phyloP scores from a whole-genome alignment of 2,888 invertebrate genomes.

The Papilio demoleus region DNA sequence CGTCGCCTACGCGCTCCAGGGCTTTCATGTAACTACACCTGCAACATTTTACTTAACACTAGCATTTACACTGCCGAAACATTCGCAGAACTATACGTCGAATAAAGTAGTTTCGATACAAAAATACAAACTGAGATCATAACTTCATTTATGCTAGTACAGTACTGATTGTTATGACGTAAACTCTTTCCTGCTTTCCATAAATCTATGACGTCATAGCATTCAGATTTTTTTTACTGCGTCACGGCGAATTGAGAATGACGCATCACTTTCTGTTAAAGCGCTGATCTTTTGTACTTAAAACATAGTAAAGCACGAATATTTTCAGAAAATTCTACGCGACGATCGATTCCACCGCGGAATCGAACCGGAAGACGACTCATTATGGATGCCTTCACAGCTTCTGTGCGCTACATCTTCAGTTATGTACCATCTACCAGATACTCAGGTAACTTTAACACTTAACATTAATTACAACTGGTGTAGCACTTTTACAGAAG shows the following conservation, averaged over 20 bases:
- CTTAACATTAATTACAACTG: background rate
- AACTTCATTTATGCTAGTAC: background rate
- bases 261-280: background rate
- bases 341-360: constrained; percentile 96
- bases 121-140: no score
- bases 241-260: background rate
- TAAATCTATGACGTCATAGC: background rate
- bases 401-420: constrained; percentile 93
- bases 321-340: constrained; percentile 90
- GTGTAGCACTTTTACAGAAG: no score
- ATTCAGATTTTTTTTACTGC: background rate
- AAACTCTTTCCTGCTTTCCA: background rate
- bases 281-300: background rate
- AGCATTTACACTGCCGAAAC: background rate
- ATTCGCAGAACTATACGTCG: background rate
- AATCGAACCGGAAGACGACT: constrained; percentile 95
- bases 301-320: background rate
- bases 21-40: constrained; percentile 89
- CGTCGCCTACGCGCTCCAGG: constrained; percentile 91
- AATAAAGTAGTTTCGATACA: no score
- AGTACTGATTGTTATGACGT: background rate
- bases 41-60: constrained; percentile 4
- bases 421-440: constrained; percentile 91
- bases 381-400: constrained; percentile 96
- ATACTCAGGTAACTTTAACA: constrained; percentile 89